Base-by-base conservation (phyloP, 2,888 invertebrate species). In the Hedya salicella region DNA sequence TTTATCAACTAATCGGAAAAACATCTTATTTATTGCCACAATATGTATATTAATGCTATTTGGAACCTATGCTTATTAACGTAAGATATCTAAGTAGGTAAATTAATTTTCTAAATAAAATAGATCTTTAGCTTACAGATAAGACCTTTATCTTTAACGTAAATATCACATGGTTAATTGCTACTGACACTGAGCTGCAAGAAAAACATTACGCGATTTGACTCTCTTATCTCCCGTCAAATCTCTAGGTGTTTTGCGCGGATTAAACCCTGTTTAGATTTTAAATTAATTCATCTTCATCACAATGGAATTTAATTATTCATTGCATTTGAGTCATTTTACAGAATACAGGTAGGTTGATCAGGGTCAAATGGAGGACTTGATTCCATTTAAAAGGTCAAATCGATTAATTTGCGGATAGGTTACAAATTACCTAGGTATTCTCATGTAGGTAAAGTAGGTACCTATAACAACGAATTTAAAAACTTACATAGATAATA, bases 311-410 rank as follows among this genome's bases (percentile, higher is more conserved):
- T 56, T 42, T 42, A 5, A 42, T 42, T 57, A 57, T 44, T 44
- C 19, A 9, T 57, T 32, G 19, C 14, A 32, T 32, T 32, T 46
- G 44, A 46, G 17, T 44, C 46, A 46, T 40, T 30, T 44, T 17
- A 30, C 30, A 17, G 0, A 30, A 32, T 17, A 30, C 30, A 17
- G 0, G 44, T 32, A 44, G 44, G 44, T 44, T 16, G 56, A 21
- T 42, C 39, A 46, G 30, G 19, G 30, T 46, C 57, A 46, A 8
- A 32, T 46, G 44, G 54, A 54, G 42, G 44, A 46, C 57, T 57
- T 57, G 57, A 46, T 57, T 57, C 46, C 57, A 57, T 42, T 57
- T 57, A 32, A 46, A 57, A 57, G 57, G 57, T 46, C 57, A 32
- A 46, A 57, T 57, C 30, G 44, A 57, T 32, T 46, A 25, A 44